These are phyloP conservation scores for Cavia porcellus DNA, from an alignment of 2,113 vertebrate genomes.

Conservation along the genomic window DNA sequence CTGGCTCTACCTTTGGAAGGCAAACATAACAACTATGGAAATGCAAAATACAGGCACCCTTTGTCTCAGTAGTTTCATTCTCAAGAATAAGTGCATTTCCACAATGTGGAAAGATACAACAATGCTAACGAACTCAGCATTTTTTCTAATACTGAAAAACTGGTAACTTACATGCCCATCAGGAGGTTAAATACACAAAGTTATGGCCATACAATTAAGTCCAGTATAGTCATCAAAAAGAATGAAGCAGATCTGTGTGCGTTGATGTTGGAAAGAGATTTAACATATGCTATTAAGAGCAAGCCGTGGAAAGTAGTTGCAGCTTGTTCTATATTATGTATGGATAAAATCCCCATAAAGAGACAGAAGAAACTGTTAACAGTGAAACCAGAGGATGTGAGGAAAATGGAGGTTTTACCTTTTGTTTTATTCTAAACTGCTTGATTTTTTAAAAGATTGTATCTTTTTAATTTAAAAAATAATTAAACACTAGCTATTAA, in stretches of 20 bases:
- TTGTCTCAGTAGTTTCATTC: constrained; percentile 10
- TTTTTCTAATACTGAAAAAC: constrained; percentile 33
- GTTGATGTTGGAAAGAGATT: not conserved
- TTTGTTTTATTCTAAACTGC: constrained; percentile 31
- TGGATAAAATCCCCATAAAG: not conserved
- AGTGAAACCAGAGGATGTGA: not conserved
- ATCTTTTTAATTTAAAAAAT: constrained; percentile 37
- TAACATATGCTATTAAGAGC: not conserved
- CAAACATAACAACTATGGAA: not conserved
- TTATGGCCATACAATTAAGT: not conserved
- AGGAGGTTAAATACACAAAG: constrained; percentile 15
- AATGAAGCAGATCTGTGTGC: not conserved
- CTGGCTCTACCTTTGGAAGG: not conserved
- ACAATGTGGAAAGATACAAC: not conserved
- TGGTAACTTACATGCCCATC: constrained; percentile 4
- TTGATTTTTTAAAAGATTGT: not conserved
- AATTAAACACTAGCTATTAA: not conserved
- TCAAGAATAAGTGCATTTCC: not conserved
- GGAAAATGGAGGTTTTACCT: not conserved
- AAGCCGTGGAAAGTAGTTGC: not conserved
- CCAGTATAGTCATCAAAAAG: not conserved
- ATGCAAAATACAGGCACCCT: not conserved
- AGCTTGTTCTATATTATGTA: not conserved
- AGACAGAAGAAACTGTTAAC: constrained; percentile 24
- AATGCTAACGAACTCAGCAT: not conserved